phyloP scores from a whole-genome alignment of 2,888 invertebrate species.

The Mechanitis mazaeus region DNA sequence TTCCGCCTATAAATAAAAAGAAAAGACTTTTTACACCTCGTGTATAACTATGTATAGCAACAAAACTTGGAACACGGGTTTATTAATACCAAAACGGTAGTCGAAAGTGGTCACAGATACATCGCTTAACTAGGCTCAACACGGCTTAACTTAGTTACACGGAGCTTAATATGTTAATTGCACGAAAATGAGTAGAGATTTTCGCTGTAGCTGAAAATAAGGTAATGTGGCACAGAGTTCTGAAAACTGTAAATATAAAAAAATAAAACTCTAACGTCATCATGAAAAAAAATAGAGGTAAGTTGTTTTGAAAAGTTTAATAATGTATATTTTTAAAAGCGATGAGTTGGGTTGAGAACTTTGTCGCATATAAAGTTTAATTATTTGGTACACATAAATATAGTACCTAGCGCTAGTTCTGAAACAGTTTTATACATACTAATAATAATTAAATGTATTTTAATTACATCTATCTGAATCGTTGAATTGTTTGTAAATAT shows the following conservation, averaged over 20 bases:
- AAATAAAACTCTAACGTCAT: constrained; percentile 9
- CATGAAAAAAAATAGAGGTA: constrained; percentile 52
- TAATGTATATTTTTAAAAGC: too few relatives aligned
- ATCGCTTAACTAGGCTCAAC: constrained; percentile 17
- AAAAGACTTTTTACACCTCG: constrained; percentile 42
- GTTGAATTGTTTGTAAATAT: constrained; percentile 3
- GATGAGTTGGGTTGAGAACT: too few relatives aligned
- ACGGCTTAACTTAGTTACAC: constrained; percentile 16
- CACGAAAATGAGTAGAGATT: constrained; percentile 49
- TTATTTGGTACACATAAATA: too few relatives aligned
- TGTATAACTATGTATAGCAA: constrained; percentile 35
- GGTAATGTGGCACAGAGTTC: constrained; percentile 43
- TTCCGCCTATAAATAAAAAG: constrained; percentile 29
- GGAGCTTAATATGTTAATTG: constrained; percentile 14
- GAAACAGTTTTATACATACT: too few relatives aligned
- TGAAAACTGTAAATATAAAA: constrained; percentile 19
- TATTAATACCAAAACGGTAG: constrained; percentile 27
- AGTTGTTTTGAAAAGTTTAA: constrained; percentile 25
- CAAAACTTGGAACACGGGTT: constrained; percentile 26
- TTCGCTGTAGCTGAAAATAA: constrained; percentile 59
- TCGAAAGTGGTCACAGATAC: constrained; percentile 24
- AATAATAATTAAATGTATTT: too few relatives aligned
- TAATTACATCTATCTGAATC: too few relatives aligned
- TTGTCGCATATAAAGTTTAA: too few relatives aligned
- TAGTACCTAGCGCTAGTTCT: too few relatives aligned